Percentiles rank a stretch among this genome's conserved stretches.
phyloP scores from a whole-genome alignment of 2,113 vertebrate genomes.

The Choloepus hoffmanni region DNA sequence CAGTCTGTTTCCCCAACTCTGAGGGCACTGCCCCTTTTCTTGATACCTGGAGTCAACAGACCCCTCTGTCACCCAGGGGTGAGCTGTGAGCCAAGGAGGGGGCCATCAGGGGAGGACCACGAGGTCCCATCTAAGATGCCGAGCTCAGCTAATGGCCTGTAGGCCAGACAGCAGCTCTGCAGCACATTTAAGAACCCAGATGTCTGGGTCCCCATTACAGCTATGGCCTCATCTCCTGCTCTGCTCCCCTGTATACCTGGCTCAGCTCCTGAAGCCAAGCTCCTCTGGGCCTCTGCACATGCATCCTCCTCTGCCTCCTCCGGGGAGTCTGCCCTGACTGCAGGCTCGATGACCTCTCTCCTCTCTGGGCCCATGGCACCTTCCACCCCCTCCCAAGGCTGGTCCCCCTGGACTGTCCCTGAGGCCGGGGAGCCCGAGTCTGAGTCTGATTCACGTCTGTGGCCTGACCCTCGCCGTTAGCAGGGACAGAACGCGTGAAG shows the following conservation, averaged over 20 bases:
- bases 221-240: not conserved
- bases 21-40: not conserved
- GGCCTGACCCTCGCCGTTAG: not conserved
- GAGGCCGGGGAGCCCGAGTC: accelerated
- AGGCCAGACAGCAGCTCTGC: not conserved
- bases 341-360: not conserved
- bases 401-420: accelerated
- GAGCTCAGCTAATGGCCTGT: not conserved
- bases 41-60: too few species aligned
- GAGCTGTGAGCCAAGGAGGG: not conserved
- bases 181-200: accelerated
- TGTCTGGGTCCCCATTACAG: accelerated
- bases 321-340: not conserved
- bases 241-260: accelerated
- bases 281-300: not conserved
- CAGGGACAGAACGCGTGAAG: not conserved
- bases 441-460: too few species aligned
- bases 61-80: not conserved
- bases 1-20: not conserved
- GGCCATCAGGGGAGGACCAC: not conserved
- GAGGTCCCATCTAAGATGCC: not conserved
- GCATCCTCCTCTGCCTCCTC: not conserved
- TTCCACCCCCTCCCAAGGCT: not conserved
- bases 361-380: not conserved
- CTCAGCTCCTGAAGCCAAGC: not conserved